Conservation (phyloP, 2,113 vertebrate genomes). For the Thalassoma bifasciatum region DNA sequence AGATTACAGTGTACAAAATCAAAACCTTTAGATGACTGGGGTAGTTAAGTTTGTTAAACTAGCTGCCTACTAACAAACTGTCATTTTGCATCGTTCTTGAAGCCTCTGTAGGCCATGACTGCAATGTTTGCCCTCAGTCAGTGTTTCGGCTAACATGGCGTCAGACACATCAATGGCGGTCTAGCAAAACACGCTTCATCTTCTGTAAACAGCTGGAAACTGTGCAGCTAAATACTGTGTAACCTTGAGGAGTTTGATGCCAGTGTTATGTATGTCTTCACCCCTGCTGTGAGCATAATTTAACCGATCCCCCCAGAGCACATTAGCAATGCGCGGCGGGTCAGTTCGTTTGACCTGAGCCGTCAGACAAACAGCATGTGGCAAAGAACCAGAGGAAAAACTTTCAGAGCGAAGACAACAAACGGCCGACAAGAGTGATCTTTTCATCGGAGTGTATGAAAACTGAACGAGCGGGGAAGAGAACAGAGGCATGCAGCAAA, state of each 20-base stretch:
- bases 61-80: not conserved
- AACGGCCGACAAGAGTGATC: constrained; percentile 55
- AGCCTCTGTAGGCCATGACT: not conserved
- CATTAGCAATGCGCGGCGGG: constrained; percentile 67
- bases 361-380: constrained; percentile 70
- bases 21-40: constrained; percentile 4
- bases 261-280: constrained; percentile 52
- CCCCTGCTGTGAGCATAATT: constrained; percentile 71
- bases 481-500: constrained; percentile 5
- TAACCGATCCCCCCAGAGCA: constrained; percentile 59
- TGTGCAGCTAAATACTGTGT: constrained; percentile 52
- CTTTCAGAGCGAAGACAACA: constrained; percentile 46
- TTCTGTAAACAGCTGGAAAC: constrained; percentile 67
- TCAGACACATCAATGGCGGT: constrained; percentile 17
- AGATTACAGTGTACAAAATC: constrained; percentile 7
- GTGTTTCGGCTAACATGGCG: not conserved
- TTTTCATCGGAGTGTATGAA: constrained; percentile 54
- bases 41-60: not conserved
- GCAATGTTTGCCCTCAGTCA: not conserved
- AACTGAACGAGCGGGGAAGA: constrained; percentile 15
- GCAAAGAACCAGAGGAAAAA: constrained; percentile 59
- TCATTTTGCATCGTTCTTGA: constrained; percentile 17
- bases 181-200: constrained; percentile 37
- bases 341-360: constrained; percentile 70
- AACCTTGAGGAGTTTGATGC: constrained; percentile 72